A percentile compares a stretch with the other conserved stretches of the same genome.
phyloP scores from a whole-genome alignment of 2,888 invertebrate species.

The Nomada fucata region DNA sequence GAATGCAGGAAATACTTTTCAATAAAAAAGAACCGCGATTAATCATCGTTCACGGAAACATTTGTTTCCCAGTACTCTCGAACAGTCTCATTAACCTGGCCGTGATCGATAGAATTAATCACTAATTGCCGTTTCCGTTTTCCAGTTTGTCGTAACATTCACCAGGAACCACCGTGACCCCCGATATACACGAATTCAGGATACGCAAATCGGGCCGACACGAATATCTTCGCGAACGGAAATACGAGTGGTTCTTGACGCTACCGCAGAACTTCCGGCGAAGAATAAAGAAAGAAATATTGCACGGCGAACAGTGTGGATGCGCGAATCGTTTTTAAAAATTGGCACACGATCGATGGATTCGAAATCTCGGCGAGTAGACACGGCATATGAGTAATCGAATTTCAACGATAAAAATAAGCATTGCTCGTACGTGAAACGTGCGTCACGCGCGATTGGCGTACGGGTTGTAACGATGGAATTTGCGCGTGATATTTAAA shows the following conservation, averaged over 20 bases:
- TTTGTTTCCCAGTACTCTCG: conserved; percentile 6
- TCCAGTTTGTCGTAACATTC: not conserved
- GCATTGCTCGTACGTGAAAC: conserved; percentile 14
- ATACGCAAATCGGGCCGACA: conserved; percentile 18
- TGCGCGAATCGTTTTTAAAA: not conserved
- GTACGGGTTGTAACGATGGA: conserved; percentile 36
- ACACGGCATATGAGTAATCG: conserved; percentile 12
- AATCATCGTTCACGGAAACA: conserved; percentile 28
- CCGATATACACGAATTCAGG: conserved; percentile 9
- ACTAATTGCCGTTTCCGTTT: conserved; percentile 40
- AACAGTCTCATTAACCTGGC: conserved; percentile 13
- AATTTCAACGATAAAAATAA: conserved; percentile 41
- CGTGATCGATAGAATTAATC: conserved; percentile 27
- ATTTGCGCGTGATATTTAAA: conserved; percentile 56
- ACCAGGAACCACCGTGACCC: no score
- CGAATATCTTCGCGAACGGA: conserved; percentile 21
- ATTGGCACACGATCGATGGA: not conserved
- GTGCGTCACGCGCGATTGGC: conserved; percentile 46
- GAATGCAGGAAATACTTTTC: not conserved
- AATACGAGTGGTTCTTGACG: conserved; percentile 12
- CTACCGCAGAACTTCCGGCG: not conserved
- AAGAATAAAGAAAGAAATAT: not conserved
- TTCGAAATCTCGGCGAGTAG: no score
- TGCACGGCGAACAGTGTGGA: not conserved
- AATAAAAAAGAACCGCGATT: conserved; percentile 15